Conservation (phyloP, 2,888 invertebrate genomes). For the Stenolophus ochropezus region DNA sequence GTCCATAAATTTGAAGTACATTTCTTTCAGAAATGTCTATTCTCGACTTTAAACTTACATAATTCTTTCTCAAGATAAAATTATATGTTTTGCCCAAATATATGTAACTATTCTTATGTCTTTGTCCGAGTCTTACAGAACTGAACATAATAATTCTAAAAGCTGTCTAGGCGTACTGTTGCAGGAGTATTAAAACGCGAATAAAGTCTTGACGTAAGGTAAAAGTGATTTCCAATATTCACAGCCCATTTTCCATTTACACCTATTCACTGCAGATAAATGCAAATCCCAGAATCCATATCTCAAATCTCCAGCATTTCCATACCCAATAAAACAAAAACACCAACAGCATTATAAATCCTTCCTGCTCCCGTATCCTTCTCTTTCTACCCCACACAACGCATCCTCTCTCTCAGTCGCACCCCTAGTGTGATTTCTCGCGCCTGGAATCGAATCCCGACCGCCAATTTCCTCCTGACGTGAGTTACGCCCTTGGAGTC, state of each 20-base stretch:
- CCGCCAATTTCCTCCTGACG: constrained; percentile 31
- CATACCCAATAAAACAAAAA: constrained; percentile 2
- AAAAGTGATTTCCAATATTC: not conserved
- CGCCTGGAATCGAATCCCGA: constrained; percentile 17
- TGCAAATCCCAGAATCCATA: constrained; percentile 4
- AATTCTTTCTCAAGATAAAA: no score
- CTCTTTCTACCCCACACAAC: not conserved
- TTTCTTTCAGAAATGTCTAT: no score
- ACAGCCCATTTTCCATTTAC: not conserved
- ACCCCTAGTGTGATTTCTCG: not conserved
- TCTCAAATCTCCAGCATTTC: not conserved
- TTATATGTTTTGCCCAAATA: no score
- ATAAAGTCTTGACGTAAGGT: no score
- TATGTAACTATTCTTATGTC: no score
- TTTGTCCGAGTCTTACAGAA: no score
- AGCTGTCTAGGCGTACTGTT: no score
- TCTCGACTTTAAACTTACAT: no score
- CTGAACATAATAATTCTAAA: no score
- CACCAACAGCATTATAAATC: constrained; percentile 19
- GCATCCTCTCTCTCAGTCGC: not conserved
- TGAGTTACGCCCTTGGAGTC: not conserved
- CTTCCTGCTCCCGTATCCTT: not conserved
- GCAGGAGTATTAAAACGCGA: no score
- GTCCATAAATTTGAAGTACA: no score
- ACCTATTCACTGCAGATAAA: not conserved